Evolutionary conservation across 2,888 invertebrate species (phyloP), one percentile per base, ranked within the genome.

Genomic region (Plebejus melissa): DNA sequence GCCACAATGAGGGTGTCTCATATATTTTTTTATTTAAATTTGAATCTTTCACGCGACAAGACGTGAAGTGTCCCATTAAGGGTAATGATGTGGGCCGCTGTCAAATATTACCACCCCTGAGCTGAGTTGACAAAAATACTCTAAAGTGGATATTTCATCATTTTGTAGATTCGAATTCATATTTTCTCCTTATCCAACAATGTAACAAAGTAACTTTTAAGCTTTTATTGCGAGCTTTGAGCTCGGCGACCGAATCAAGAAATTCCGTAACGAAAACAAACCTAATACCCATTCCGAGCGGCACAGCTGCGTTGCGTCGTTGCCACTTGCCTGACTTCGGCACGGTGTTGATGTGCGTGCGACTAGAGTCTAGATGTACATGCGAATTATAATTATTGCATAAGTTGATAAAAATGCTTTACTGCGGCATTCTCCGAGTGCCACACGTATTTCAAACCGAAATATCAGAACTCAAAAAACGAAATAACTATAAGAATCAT

Each of bases 1-100:
- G 88, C 84, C 86, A 89, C 87, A 90, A 90, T 86, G 82, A 84
- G 89, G 90, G 87, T 87, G 87, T 90, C 89, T 86, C 87, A 87
- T 89, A 83, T 83, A 86, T 87, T 87, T 84, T 84, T 86, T 89
- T 87, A 89, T 89, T 90, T 83, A 85, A 86, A 88, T 86, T 87
- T 85, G 84, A 84, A 87, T 88, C 86, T 88, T 87, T 87, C 84
- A 82, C 83, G 82, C 84, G 85, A 79, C 80, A 86, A 86, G 88
- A 89, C 87, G 83, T 90, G 84, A 83, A 90, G 90, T 87, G 88
- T 85, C 80, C 81, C 82, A 86, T 86, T 87, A 86, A 85, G 83
- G 85, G 71, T 77, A 76, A 76, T 79, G 75, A 75, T 75, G 75
- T 76, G 32, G 76, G 77, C 75, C 75, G 70, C 76, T 77, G 76